These are phyloP conservation scores for Tribolium madens DNA, from an alignment of 1,140 invertebrate species.

Conservation along the genomic window DNA sequence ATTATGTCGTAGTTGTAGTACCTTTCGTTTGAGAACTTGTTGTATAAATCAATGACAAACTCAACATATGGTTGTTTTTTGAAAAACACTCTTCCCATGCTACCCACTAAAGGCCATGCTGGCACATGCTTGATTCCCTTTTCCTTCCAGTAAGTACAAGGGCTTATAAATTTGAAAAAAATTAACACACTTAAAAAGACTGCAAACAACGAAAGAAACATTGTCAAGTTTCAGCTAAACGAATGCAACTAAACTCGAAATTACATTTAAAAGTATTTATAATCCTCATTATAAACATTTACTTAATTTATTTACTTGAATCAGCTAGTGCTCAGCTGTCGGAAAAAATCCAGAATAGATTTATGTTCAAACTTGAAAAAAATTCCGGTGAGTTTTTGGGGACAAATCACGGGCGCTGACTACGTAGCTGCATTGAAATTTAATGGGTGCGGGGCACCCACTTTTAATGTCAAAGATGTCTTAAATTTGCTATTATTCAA, in stretches of 20 bases:
- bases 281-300: not conserved
- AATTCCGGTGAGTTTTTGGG: no score
- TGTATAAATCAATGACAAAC: slow-evolving; percentile 29
- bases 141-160: slow-evolving; percentile 45
- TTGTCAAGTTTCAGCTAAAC: not conserved
- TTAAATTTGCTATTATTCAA: no score
- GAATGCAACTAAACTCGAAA: not conserved
- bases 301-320: not conserved
- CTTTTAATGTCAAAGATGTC: no score
- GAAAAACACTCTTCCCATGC: slow-evolving; percentile 35
- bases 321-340: not conserved
- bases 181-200: not conserved
- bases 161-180: slow-evolving; percentile 9
- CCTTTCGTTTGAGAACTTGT: slow-evolving; percentile 22
- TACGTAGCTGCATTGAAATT: no score
- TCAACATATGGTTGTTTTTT: not conserved
- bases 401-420: no score
- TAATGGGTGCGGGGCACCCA: no score
- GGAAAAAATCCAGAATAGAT: not conserved
- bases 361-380: not conserved
- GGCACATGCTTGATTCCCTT: slow-evolving; percentile 21
- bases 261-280: not conserved
- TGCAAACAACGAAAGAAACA: not conserved
- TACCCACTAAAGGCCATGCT: slow-evolving; percentile 45
- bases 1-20: not conserved